These are phyloP conservation scores for Rhadinocentrus ornatus DNA, from an alignment of 2,797 vertebrate species.

Conservation along the genomic window DNA sequence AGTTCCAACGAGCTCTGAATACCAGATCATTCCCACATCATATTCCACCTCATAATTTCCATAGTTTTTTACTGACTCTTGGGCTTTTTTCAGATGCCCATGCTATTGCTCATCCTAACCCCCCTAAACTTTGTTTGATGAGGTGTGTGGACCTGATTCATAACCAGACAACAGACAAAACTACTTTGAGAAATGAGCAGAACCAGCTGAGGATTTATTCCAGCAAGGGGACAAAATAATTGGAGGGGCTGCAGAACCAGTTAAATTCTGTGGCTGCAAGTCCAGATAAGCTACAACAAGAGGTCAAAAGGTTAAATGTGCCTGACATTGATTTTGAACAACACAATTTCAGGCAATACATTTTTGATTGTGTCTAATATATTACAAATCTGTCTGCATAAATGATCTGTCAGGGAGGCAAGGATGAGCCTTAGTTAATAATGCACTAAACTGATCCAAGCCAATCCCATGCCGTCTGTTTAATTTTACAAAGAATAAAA, in stretches of 20 bases:
- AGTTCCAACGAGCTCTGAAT: neutral
- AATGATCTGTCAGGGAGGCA: neutral
- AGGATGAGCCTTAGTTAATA: neutral
- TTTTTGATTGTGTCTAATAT: neutral
- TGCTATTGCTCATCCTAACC: neutral
- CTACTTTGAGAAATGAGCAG: constrained; percentile 1
- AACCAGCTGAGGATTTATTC: constrained; percentile 15
- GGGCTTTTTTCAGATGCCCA: constrained; percentile 25
- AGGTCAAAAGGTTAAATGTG: too few species aligned
- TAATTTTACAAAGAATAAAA: constrained; percentile 2
- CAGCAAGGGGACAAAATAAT: constrained; percentile 23
- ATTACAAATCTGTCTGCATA: neutral
- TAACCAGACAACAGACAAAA: constrained; percentile 11
- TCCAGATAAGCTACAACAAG: constrained; percentile 24
- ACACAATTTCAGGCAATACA: neutral
- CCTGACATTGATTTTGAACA: constrained; percentile 2
- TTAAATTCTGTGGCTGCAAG: constrained; percentile 1
- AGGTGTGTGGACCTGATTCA: constrained; percentile 18
- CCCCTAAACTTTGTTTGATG: neutral
- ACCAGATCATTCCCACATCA: neutral
- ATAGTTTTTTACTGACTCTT: neutral
- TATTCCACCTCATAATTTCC: neutral
- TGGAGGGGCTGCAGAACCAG: constrained; percentile 28
- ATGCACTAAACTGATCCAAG: neutral
- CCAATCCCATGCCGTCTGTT: neutral